Percentiles rank a stretch among this genome's conserved stretches.
phyloP scores from a whole-genome alignment of 2,888 invertebrate species.

The Homarus gammarus region DNA sequence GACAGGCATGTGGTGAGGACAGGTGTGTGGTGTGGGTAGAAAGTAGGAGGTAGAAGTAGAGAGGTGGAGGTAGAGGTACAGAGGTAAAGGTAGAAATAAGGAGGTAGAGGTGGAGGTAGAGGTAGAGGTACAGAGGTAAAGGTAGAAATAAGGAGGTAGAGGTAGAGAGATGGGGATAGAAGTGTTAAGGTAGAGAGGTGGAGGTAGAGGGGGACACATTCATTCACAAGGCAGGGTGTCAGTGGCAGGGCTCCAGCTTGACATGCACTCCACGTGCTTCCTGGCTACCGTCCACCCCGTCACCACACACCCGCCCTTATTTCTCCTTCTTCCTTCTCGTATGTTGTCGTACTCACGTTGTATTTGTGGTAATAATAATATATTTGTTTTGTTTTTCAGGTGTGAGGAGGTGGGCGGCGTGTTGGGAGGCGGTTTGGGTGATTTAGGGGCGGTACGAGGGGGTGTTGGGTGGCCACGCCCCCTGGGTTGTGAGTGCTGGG shows the following conservation, averaged over 20 bases:
- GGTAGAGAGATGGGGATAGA: neutral
- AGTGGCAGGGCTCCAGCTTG: conserved; percentile 35
- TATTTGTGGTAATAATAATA: too few species aligned
- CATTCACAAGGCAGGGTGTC: conserved; percentile 32
- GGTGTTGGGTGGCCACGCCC: conserved; percentile 45
- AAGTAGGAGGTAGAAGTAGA: neutral
- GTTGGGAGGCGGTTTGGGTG: neutral
- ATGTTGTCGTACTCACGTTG: too few species aligned
- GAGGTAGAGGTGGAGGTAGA: neutral
- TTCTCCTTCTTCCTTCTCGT: too few species aligned
- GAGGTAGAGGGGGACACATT: conserved; percentile 16
- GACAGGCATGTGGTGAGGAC: neutral
- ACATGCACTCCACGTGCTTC: conserved; percentile 62
- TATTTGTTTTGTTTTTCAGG: neutral
- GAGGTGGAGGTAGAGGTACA: neutral
- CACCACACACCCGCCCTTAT: neutral
- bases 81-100: neutral
- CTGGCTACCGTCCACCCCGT: neutral
- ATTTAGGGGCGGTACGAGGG: neutral
- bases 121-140: neutral
- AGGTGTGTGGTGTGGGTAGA: neutral
- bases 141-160: neutral
- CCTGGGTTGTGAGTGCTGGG: conserved; percentile 30
- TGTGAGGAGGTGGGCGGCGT: neutral
- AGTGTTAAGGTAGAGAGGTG: conserved; percentile 28